phyloP scores from a whole-genome alignment of 2,888 invertebrate genomes.

The Ormyrus labotus region DNA sequence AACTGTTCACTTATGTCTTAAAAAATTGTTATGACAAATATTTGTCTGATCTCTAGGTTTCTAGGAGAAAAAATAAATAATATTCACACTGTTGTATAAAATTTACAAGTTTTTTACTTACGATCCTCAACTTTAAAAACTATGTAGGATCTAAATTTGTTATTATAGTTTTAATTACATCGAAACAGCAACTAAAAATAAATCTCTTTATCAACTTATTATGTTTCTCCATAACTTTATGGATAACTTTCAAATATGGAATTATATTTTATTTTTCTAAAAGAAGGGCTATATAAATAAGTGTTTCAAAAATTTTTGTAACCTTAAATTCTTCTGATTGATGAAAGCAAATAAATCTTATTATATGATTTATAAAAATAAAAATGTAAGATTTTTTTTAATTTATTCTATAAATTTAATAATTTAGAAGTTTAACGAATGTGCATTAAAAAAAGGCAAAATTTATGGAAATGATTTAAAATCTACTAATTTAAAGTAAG shows the following conservation, averaged over 20 bases:
- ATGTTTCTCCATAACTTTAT: not conserved
- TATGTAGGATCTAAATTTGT: conserved; percentile 28
- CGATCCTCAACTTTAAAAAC: not conserved
- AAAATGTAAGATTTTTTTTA: conserved; percentile 24
- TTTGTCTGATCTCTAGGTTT: conserved; percentile 28
- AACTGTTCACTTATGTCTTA: too few relatives aligned
- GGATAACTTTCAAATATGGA: conserved; percentile 20
- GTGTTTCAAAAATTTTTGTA: not conserved
- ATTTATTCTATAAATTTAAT: conserved; percentile 18
- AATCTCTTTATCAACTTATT: conserved; percentile 15
- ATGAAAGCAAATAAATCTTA: conserved; percentile 9
- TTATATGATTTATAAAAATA: conserved; percentile 16
- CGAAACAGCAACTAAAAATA: conserved; percentile 12
- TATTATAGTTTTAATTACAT: conserved; percentile 9
- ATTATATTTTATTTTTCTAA: conserved; percentile 1
- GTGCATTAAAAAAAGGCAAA: conserved; percentile 22
- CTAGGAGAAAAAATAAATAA: not conserved
- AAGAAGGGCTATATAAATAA: conserved; percentile 5
- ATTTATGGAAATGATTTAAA: conserved; percentile 34
- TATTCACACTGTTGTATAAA: not conserved
- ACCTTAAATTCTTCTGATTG: not conserved
- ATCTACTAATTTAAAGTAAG: not conserved
- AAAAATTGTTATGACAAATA: not conserved
- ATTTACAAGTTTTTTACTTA: not conserved
- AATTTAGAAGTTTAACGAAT: conserved; percentile 2